Evolutionary conservation across 2,888 invertebrate species (phyloP).

Genomic region (Drosophila monieri): DNA sequence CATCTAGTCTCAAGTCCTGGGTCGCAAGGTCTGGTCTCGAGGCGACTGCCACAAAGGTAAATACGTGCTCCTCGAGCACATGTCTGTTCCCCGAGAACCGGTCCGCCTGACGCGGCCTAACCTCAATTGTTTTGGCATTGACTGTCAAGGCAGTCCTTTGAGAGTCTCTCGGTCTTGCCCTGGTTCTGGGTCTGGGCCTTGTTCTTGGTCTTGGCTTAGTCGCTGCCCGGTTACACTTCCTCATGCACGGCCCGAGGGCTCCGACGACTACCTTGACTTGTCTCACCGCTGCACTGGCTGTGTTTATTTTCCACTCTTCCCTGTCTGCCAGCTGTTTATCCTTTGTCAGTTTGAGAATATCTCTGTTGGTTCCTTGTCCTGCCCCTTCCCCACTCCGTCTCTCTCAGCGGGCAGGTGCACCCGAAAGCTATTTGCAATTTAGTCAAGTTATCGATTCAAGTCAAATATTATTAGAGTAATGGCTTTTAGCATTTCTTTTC

Average conservation of each 20-base stretch:
- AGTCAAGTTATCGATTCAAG: constrained; percentile 61
- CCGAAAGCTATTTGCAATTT: constrained; percentile 60
- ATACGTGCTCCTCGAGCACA: constrained; percentile 26
- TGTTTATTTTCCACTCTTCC: constrained; percentile 54
- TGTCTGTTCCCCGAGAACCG: constrained; percentile 16
- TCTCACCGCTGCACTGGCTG: constrained; percentile 36
- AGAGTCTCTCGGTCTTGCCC: constrained; percentile 52
- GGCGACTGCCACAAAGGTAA: constrained; percentile 41
- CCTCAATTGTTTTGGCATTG: constrained; percentile 74
- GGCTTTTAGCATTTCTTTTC: constrained; percentile 37
- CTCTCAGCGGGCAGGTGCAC: neutral
- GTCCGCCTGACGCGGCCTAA: constrained; percentile 23
- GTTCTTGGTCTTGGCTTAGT: constrained; percentile 19
- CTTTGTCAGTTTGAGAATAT: constrained; percentile 24
- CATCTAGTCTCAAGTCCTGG: neutral
- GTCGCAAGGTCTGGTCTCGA: constrained; percentile 23
- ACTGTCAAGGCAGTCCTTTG: constrained; percentile 66
- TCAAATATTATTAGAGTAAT: constrained; percentile 71
- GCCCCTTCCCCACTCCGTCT: neutral
- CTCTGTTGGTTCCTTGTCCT: neutral
- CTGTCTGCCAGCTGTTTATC: constrained; percentile 53
- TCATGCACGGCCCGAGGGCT: neutral
- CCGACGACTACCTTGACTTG: constrained; percentile 55
- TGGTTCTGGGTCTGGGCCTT: constrained; percentile 39
- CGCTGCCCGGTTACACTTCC: constrained; percentile 13